Conservation (phyloP, 2,113 vertebrate species). For the Mustelus asterias region DNA sequence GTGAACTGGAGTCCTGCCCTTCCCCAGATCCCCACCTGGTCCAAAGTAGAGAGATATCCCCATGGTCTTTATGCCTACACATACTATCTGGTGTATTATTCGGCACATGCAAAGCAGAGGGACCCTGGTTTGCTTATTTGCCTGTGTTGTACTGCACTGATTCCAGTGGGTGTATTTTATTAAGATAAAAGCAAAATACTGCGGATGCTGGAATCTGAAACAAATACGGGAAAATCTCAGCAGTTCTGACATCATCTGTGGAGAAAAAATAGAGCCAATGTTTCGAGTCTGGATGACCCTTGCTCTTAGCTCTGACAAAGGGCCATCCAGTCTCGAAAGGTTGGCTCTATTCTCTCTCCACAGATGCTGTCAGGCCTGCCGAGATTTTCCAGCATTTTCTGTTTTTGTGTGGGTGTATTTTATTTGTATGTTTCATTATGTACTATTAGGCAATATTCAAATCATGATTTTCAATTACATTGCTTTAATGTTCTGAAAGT, state of each 20-base stretch:
- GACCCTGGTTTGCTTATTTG: neutral
- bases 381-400: no score
- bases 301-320: no score
- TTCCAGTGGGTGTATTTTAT: neutral
- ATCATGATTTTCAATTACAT: neutral
- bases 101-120: no score
- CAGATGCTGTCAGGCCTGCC: no score
- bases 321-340: no score
- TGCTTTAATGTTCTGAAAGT: neutral
- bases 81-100: neutral
- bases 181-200: no score
- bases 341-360: no score
- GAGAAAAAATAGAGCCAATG: no score
- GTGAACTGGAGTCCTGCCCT: neutral
- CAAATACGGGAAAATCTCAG: no score
- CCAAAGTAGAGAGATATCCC: neutral
- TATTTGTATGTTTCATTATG: neutral
- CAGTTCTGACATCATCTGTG: no score
- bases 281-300: no score
- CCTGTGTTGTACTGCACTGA: neutral
- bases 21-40: neutral
- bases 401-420: neutral
- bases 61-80: neutral
- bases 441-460: neutral
- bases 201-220: no score